phyloP scores from a whole-genome alignment of 2,797 vertebrate genomes.

The Cryptoprocta ferox region DNA sequence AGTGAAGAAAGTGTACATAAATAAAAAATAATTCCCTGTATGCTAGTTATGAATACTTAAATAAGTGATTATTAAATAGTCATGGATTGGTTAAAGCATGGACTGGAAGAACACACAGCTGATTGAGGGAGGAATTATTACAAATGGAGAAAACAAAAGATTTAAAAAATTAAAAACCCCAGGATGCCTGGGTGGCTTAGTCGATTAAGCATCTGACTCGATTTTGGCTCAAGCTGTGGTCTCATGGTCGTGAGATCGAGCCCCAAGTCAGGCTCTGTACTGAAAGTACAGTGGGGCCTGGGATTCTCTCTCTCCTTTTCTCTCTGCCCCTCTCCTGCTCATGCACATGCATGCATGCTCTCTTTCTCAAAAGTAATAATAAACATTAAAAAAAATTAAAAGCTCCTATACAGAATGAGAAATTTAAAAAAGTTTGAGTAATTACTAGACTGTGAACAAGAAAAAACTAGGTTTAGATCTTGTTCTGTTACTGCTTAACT shows the following conservation, averaged over 20 bases:
- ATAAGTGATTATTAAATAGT: not conserved
- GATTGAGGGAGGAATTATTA: not conserved
- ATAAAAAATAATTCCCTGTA: not conserved
- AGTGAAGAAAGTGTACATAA: not conserved
- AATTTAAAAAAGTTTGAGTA: not conserved
- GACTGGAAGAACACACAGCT: slow-evolving; percentile 1
- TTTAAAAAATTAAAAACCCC: not conserved
- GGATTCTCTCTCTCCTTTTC: too few species aligned
- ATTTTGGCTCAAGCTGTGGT: too few species aligned
- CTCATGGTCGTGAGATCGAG: too few species aligned
- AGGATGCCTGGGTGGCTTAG: too few species aligned
- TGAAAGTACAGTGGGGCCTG: too few species aligned
- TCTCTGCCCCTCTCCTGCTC: too few species aligned
- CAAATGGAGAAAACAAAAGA: not conserved
- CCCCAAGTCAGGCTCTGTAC: too few species aligned
- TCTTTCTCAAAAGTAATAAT: too few species aligned
- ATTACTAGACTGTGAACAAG: not conserved
- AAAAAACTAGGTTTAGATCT: not conserved
- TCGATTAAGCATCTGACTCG: too few species aligned
- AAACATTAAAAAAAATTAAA: not conserved
- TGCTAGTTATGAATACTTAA: not conserved
- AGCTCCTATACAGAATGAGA: not conserved
- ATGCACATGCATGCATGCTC: too few species aligned
- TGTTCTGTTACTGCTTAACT: not conserved
- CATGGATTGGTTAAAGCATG: not conserved